Base-by-base conservation (phyloP, 64 coral and sea anemone genomes). In the Platygyra sinensis region DNA sequence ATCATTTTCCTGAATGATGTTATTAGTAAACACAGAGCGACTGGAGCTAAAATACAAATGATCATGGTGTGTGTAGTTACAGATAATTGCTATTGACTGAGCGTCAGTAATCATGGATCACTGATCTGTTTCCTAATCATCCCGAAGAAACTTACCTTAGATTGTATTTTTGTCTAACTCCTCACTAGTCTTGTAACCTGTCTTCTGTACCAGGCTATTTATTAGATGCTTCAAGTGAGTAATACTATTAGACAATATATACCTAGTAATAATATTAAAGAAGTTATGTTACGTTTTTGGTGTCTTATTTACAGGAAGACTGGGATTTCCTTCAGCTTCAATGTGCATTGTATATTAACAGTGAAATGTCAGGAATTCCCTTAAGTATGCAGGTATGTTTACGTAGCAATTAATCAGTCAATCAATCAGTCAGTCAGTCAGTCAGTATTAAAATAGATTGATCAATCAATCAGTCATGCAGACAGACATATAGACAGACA, bases 281-380 rank as follows among this genome's bases (percentile, higher is more conserved):
- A 29, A 46, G 42, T 46, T 0, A 8, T 0, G 0, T 46, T 46
- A 5, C 59, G n/a, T 25, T 3, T 14, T 32, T 82, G 59, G 10
- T 77, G 20, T 82, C 52, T 8, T 92, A 16, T 86, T 62, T 86
- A 1, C 61, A 99, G 97, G 97, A 99, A 91, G 97, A 99, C 79
- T 99, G 97, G 97, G 97, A 99, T 87, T 99, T 99, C 69, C 88
- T 99, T 1, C 97, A 99, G 67, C 94, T 99, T 50, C 97, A 99
- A 42, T 96, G 97, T 94, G 94, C 97, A 24, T 31, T 99, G 50
- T 99, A 99, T 54, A 96, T 99, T 59, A 99, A 99, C 94, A 99
- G 97, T 86, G 97, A 99, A 91, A 96, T 93, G 62, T 93, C 97
- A 67, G 97, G 97, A 31, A 96, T 99, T 69, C 97, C 97, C 42